Base-by-base conservation (phyloP, 2,888 invertebrate species). In the Pandemis heparana region DNA sequence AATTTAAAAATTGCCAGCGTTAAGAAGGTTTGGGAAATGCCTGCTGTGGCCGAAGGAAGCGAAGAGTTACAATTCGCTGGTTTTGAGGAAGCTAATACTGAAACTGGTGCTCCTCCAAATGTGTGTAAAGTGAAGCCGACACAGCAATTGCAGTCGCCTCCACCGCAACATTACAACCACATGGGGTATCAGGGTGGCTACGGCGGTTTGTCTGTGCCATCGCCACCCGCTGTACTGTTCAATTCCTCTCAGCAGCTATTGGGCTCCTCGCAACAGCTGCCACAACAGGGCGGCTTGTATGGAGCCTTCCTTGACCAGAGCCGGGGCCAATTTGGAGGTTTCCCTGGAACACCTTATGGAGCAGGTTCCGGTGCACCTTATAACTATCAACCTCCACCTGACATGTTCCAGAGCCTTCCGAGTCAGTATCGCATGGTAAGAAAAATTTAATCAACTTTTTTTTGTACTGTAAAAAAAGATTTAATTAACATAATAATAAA, bases 1-100 rank as follows among this genome's bases (percentile, higher is more conserved):
- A 98, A 98, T 92, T 96, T 98, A 92, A 99, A 99, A 94, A 98
- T 99, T 81, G 98, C 98, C 51, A 98, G 98, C 77, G 98, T 98
- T 61, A 99, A 99, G 90, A 98, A 97, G 82, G 97, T 97, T 18
- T 98, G 97, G 97, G 97, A 98, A 84, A 96, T 96, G 96, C 96
- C 96, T 16, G 96, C 96, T 0, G 96, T 96, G 18, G 95, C 95
- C 23, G 96, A 96, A 82, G 95, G 85, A 81, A 92, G 81, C 81
- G 95, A 87, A 91, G 96, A 87, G 89, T 89, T 88, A 82, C 90
- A 92, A 80, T 94, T 92, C 79, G 85, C 92, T 66, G 91, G 88
- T 10, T 92, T 93, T 75, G 94, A 94, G 80, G 91, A 95, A 77
- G 87, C 82, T 65, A 92, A 87, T 72, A 88, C 92, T 8, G 95